phyloP scores from a whole-genome alignment of 2,113 vertebrate species.

The Gnathonemus longibarbis region DNA sequence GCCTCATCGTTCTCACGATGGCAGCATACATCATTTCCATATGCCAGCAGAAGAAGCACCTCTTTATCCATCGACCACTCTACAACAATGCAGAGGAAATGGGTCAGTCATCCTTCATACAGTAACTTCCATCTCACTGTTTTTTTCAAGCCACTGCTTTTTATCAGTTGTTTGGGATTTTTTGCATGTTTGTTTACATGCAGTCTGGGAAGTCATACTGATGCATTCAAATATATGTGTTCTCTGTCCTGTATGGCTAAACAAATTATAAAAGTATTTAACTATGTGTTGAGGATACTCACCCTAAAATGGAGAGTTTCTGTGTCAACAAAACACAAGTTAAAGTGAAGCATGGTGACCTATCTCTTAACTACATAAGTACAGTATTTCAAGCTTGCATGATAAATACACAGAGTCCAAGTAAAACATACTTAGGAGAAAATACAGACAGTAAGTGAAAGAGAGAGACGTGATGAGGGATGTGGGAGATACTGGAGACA shows the following conservation, averaged over 20 bases:
- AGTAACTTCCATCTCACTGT: background rate
- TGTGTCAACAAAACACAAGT: background rate
- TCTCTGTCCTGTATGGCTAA: background rate
- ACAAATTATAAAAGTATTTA: background rate
- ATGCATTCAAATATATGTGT: background rate
- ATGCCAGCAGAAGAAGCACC: conserved; percentile 45
- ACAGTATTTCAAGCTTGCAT: background rate
- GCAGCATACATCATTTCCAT: conserved; percentile 42
- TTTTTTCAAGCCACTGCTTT: background rate
- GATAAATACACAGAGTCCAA: background rate
- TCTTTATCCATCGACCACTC: conserved; percentile 60
- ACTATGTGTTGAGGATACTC: background rate
- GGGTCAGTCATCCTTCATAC: conserved; percentile 39
- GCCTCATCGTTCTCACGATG: conserved; percentile 40
- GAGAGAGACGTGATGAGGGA: background rate
- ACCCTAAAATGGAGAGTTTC: background rate
- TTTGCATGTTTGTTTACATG: background rate
- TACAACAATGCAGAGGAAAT: conserved; percentile 41
- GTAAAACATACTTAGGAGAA: background rate
- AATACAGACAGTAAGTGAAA: background rate
- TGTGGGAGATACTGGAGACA: background rate
- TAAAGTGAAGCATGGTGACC: background rate
- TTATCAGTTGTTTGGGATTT: background rate
- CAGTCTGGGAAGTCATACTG: background rate
- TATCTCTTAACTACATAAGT: background rate